Evolutionary conservation across 2,797 vertebrate genomes (phyloP).

Genomic region (Masticophis lateralis): DNA sequence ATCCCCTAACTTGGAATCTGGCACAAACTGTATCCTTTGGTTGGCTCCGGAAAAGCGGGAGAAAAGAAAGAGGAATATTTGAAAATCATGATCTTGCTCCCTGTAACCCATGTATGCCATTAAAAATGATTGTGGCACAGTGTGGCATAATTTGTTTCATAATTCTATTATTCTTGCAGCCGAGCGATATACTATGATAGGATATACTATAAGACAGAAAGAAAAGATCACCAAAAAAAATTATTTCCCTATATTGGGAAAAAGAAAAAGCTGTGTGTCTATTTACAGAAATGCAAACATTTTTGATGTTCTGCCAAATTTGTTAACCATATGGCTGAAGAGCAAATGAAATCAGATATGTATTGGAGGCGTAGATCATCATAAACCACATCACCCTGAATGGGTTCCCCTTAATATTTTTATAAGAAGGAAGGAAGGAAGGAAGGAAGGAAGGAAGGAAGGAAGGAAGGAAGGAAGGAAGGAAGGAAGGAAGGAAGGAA

Average conservation of each 20-base stretch:
- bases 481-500: too few species aligned
- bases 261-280: background rate
- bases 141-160: background rate
- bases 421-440: too few species aligned
- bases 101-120: background rate
- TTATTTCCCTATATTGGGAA: background rate
- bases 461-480: background rate
- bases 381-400: too few species aligned
- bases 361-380: too few species aligned
- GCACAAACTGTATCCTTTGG: conserved; percentile 39
- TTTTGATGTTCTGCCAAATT: background rate
- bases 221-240: background rate
- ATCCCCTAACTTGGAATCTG: conserved; percentile 28
- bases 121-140: background rate
- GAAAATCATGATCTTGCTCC: background rate
- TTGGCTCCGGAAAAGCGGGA: conserved; percentile 2
- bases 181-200: background rate
- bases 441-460: background rate
- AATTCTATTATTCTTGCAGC: too few species aligned
- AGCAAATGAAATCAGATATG: too few species aligned
- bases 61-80: background rate
- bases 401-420: too few species aligned
- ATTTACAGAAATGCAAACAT: background rate
- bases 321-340: background rate
- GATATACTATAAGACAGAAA: background rate